Percentiles rank a stretch among this genome's conserved stretches.
Evolutionary conservation across 2,888 invertebrate species (phyloP).

Genomic region (Caenorhabditis zanzibari): DNA sequence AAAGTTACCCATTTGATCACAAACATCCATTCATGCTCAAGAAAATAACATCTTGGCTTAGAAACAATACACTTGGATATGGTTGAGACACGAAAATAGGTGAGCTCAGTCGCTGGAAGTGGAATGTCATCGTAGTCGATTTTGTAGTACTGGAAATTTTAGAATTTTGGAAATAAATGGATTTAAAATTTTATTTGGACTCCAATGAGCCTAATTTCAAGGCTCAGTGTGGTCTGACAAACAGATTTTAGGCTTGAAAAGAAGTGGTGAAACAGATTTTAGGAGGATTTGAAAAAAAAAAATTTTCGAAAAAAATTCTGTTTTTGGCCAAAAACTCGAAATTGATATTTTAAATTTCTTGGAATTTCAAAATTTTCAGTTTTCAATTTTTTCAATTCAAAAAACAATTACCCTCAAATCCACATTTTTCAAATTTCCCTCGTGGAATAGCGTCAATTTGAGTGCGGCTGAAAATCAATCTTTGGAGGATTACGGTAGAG

Average conservation of each 20-base stretch:
- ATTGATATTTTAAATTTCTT: too few species aligned
- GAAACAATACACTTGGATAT: not conserved
- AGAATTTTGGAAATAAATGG: not conserved
- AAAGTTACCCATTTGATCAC: not conserved
- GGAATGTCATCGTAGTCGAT: slow-evolving; percentile 15
- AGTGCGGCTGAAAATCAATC: not conserved
- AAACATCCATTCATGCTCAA: not conserved
- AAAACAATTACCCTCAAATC: not conserved
- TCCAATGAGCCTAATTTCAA: not conserved
- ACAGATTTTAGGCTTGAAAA: too few species aligned
- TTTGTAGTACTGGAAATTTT: not conserved
- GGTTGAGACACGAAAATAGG: not conserved
- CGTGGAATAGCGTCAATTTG: not conserved
- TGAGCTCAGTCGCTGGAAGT: not conserved
- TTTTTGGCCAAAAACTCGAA: too few species aligned
- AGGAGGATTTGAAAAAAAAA: too few species aligned
- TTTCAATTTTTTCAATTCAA: too few species aligned
- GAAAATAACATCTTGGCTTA: too few species aligned
- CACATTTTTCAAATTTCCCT: not conserved
- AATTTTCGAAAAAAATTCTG: too few species aligned
- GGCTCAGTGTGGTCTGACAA: too few species aligned
- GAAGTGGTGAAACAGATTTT: too few species aligned
- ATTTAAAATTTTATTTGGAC: too few species aligned
- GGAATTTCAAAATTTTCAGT: too few species aligned
- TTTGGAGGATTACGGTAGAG: too few species aligned